These are phyloP conservation scores for Ylistrum balloti DNA, from an alignment of 1,140 invertebrate species.

Conservation along the genomic window DNA sequence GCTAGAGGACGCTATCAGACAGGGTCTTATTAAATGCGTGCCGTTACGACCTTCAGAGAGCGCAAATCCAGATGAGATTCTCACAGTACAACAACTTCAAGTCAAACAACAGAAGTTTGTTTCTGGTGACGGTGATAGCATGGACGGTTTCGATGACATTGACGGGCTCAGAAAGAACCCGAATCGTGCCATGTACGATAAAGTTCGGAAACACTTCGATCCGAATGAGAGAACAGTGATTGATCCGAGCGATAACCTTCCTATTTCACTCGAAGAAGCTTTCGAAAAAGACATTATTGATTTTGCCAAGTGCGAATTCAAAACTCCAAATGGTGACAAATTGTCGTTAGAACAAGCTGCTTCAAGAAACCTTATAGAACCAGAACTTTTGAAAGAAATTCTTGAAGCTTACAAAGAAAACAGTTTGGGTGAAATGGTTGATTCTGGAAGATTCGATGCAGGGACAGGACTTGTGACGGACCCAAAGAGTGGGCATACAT, in stretches of 20 bases:
- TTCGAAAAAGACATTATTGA: constrained; percentile 89
- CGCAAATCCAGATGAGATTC: constrained; percentile 89
- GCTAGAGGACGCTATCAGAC: constrained; percentile 84
- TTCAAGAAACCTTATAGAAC: constrained; percentile 91
- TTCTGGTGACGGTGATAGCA: constrained; percentile 88
- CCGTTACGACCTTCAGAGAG: constrained; percentile 65
- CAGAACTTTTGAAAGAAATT: constrained; percentile 87
- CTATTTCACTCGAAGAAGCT: constrained; percentile 89
- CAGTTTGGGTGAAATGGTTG: constrained; percentile 83
- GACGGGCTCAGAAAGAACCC: constrained; percentile 64
- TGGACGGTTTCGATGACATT: constrained; percentile 87
- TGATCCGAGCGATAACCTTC: constrained; percentile 85
- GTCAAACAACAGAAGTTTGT: constrained; percentile 74
- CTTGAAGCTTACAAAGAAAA: constrained; percentile 73
- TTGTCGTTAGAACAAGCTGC: constrained; percentile 93
- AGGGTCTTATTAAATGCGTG: constrained; percentile 82
- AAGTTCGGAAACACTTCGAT: constrained; percentile 86
- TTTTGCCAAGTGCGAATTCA: constrained; percentile 79
- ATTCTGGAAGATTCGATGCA: constrained; percentile 92
- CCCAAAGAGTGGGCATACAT: constrained; percentile 75
- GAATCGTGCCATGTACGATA: constrained; percentile 67
- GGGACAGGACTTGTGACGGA: constrained; percentile 87
- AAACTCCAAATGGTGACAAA: constrained; percentile 78
- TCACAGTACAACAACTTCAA: constrained; percentile 82
- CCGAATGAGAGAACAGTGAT: constrained; percentile 90